Evolutionary conservation across 2,797 vertebrate species (phyloP).

Genomic region (Pangasius djambal): DNA sequence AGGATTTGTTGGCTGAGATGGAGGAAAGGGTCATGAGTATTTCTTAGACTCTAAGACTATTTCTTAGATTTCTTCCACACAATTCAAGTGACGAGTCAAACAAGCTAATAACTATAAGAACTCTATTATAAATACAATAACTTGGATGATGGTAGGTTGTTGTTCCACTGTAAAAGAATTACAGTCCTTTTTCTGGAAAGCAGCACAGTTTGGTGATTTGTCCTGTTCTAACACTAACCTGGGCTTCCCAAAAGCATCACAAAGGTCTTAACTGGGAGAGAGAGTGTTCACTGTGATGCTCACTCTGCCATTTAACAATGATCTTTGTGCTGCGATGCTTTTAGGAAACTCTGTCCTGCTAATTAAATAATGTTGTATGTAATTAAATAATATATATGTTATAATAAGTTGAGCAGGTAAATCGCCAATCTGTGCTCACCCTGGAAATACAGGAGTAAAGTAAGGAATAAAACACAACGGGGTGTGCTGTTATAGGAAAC

Average conservation of each 20-base stretch:
- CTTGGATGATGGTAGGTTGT: background rate
- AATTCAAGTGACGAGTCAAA: background rate
- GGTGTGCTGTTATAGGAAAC: background rate
- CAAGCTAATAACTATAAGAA: background rate
- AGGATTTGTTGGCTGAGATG: background rate
- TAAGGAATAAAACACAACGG: background rate
- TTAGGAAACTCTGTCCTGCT: background rate
- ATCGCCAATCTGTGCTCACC: background rate
- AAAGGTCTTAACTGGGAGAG: background rate
- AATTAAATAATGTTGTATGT: background rate
- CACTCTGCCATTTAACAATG: background rate
- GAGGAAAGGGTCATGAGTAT: background rate
- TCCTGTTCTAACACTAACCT: background rate
- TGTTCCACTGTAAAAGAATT: background rate
- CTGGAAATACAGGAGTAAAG: background rate
- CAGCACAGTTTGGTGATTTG: background rate
- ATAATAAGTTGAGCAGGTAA: no score
- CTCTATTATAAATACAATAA: background rate
- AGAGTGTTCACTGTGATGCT: background rate
- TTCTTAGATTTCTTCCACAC: no score
- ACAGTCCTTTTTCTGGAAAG: background rate
- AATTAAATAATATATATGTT: background rate
- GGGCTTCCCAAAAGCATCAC: no score
- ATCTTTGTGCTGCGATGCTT: background rate
- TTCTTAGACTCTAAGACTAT: no score